A percentile compares a stretch with the other conserved stretches of the same genome.
These are phyloP conservation scores for Xylota sylvarum DNA, from an alignment of 2,888 invertebrate species.

Conservation along the genomic window DNA sequence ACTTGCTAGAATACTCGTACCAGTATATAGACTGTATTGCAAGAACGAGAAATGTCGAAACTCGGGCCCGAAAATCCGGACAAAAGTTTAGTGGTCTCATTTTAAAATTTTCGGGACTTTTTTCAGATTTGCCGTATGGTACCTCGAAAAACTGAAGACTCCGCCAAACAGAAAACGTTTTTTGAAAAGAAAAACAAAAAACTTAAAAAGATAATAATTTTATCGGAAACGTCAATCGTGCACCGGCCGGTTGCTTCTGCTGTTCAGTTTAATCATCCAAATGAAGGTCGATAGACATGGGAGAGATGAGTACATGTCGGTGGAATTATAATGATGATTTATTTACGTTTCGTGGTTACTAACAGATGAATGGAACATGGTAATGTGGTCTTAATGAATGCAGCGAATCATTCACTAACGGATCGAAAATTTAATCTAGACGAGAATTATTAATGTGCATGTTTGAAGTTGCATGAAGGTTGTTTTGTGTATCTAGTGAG, in stretches of 20 bases:
- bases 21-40: no score
- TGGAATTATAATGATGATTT: constrained; percentile 57
- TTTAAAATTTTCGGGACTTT: no score
- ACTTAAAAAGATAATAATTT: constrained; percentile 26
- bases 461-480: constrained; percentile 52
- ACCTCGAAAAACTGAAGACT: no score
- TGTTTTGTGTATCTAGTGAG: not conserved
- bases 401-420: constrained; percentile 2
- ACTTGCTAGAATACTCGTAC: no score
- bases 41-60: no score
- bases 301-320: constrained; percentile 33
- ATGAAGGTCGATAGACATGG: constrained; percentile 55
- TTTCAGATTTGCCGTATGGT: no score
- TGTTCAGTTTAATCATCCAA: constrained; percentile 20
- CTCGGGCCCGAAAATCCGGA: no score
- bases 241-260: constrained; percentile 24
- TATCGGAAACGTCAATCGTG: constrained; percentile 49
- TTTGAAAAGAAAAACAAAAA: not conserved
- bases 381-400: constrained; percentile 42
- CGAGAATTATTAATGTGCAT: constrained; percentile 20
- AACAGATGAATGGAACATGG: constrained; percentile 10
- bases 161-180: no score
- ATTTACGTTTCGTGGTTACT: constrained; percentile 28
- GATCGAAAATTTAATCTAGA: constrained; percentile 23
- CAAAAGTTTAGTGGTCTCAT: no score